These are phyloP conservation scores for Zaprionus lineosus DNA, from an alignment of 2,888 invertebrate species.

Conservation along the genomic window DNA sequence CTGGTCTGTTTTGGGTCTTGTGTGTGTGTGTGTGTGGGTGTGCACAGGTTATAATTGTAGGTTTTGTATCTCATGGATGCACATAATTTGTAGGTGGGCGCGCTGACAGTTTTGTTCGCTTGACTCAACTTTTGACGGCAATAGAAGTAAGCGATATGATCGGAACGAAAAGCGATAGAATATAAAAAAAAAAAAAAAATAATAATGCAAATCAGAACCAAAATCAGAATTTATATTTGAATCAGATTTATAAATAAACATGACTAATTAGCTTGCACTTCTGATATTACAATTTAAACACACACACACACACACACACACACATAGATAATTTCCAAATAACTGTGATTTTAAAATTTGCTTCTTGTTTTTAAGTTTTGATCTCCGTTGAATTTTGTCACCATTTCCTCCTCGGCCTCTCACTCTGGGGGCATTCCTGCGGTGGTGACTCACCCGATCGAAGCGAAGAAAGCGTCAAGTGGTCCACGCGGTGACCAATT, in stretches of 20 bases:
- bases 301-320: no score
- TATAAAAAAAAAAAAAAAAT: no score
- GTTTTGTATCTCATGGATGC: slow-evolving; percentile 54
- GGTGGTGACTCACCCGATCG: slow-evolving; percentile 57
- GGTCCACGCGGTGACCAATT: slow-evolving; percentile 47
- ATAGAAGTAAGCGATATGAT: no score
- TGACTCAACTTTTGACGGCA: slow-evolving; percentile 35
- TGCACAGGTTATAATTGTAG: slow-evolving; percentile 37
- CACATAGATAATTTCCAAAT: no score
- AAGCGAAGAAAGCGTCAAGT: slow-evolving; percentile 51
- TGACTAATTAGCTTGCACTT: no score
- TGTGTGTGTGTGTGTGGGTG: slow-evolving; percentile 45
- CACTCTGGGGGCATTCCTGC: slow-evolving; percentile 54
- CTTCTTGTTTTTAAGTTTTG: no score
- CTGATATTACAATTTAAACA: neutral
- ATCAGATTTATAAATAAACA: no score
- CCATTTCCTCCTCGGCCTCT: neutral
- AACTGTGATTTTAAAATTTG: no score
- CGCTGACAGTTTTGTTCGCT: slow-evolving; percentile 34
- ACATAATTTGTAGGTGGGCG: slow-evolving; percentile 53
- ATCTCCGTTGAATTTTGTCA: no score
- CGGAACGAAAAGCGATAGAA: no score
- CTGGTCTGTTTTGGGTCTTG: slow-evolving; percentile 17
- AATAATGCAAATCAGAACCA: no score
- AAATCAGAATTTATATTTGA: no score